Percentiles rank a stretch among this genome's conserved stretches.
phyloP scores from a whole-genome alignment of 1,140 invertebrate species.

The Aphelinus atriplicis region DNA sequence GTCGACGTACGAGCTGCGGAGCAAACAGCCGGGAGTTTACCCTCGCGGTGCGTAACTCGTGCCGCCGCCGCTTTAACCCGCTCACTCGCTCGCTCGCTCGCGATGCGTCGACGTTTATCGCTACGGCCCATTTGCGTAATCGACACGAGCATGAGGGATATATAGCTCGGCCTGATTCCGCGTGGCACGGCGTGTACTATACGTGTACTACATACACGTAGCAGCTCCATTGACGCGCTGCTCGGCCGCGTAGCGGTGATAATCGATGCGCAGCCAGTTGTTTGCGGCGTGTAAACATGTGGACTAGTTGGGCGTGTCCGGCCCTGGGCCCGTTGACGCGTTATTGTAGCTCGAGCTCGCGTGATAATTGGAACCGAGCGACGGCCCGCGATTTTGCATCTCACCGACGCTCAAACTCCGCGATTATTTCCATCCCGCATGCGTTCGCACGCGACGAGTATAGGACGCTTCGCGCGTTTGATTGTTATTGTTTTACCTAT shows the following conservation, averaged over 20 bases:
- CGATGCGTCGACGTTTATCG: slow-evolving; percentile 3
- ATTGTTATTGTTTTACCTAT: no score
- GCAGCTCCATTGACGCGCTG: slow-evolving; percentile 6
- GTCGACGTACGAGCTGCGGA: no score
- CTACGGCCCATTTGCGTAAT: slow-evolving; percentile 33
- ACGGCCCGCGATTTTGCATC: no score
- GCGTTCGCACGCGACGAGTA: no score
- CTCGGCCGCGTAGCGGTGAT: neutral
- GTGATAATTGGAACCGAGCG: no score
- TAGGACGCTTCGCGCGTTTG: no score
- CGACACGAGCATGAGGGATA: neutral
- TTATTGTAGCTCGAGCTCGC: neutral
- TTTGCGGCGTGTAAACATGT: neutral
- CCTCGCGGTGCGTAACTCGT: no score
- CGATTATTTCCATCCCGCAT: no score
- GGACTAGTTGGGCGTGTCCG: neutral
- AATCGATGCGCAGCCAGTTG: slow-evolving; percentile 1
- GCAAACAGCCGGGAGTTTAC: no score
- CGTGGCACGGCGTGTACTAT: neutral
- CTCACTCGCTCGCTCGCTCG: no score
- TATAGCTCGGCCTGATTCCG: slow-evolving; percentile 19
- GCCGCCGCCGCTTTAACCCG: no score
- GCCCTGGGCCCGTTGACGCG: neutral
- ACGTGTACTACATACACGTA: neutral
- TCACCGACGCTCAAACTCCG: no score